Percentiles rank a stretch among this genome's conserved stretches.
phyloP scores from a whole-genome alignment of 1,140 invertebrate species.

The Mamestra configurata region DNA sequence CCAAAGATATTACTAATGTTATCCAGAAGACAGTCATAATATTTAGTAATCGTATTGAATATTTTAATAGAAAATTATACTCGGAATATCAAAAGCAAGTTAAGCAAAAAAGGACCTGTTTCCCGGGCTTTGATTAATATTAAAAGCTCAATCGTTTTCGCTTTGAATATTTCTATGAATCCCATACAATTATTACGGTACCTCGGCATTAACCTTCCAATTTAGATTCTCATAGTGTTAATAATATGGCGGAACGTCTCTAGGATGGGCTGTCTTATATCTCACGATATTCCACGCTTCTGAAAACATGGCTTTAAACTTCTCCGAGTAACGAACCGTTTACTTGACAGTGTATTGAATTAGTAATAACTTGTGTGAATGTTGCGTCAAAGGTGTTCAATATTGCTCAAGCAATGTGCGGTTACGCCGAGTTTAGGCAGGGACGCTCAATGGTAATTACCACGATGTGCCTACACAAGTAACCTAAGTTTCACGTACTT shows the following conservation, averaged over 20 bases:
- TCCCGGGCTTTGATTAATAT: constrained; percentile 17
- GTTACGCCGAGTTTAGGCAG: constrained; percentile 12
- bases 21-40: background rate
- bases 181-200: constrained; percentile 3
- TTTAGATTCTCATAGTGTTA: constrained; percentile 19
- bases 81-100: background rate
- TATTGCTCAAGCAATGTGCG: constrained; percentile 41
- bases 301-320: constrained; percentile 32
- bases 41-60: background rate
- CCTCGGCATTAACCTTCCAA: constrained; percentile 28
- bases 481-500: constrained; percentile 35
- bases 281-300: constrained; percentile 19
- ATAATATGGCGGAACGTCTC: constrained; percentile 13
- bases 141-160: constrained; percentile 20
- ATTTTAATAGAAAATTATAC: constrained; percentile 8
- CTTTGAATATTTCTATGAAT: constrained; percentile 26
- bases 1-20: background rate
- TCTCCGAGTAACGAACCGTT: constrained; percentile 38
- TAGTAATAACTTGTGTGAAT: constrained; percentile 45
- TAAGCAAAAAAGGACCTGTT: background rate
- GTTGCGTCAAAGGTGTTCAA: constrained; percentile 44
- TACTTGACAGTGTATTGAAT: constrained; percentile 40
- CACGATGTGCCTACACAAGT: constrained; percentile 16
- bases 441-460: constrained; percentile 20
- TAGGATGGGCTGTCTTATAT: background rate